Conservation (phyloP, 2,888 invertebrate genomes). For the Tyria jacobaeae region DNA sequence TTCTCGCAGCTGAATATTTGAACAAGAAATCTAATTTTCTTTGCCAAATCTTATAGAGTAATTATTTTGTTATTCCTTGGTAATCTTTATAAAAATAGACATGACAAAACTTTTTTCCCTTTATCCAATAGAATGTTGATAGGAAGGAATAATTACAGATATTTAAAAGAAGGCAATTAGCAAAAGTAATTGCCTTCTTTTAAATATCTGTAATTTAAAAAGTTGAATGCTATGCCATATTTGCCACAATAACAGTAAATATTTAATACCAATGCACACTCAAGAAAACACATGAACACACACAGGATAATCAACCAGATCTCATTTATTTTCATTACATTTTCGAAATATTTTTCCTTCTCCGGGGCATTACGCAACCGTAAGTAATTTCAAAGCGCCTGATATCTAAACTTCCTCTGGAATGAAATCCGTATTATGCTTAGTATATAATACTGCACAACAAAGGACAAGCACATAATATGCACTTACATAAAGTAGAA, state of each 20-base stretch:
- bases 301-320: slow-evolving; percentile 20
- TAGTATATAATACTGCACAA: no score
- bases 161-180: no score
- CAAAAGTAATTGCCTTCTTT: no score
- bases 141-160: no score
- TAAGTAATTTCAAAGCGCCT: slow-evolving; percentile 31
- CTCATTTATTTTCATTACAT: slow-evolving; percentile 40
- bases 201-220: no score
- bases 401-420: not conserved
- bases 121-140: no score
- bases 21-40: not conserved
- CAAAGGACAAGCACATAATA: not conserved
- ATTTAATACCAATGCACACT: not conserved
- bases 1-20: not conserved
- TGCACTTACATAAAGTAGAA: no score
- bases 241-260: not conserved
- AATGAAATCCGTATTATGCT: not conserved
- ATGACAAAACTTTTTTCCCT: no score
- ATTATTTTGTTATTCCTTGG: not conserved
- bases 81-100: no score
- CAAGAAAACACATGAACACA: slow-evolving; percentile 7
- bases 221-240: no score
- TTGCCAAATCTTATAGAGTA: not conserved
- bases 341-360: slow-evolving; percentile 36
- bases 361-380: slow-evolving; percentile 28